These are phyloP conservation scores for Hucho hucho DNA, from an alignment of 2,113 vertebrate species.

Conservation along the genomic window DNA sequence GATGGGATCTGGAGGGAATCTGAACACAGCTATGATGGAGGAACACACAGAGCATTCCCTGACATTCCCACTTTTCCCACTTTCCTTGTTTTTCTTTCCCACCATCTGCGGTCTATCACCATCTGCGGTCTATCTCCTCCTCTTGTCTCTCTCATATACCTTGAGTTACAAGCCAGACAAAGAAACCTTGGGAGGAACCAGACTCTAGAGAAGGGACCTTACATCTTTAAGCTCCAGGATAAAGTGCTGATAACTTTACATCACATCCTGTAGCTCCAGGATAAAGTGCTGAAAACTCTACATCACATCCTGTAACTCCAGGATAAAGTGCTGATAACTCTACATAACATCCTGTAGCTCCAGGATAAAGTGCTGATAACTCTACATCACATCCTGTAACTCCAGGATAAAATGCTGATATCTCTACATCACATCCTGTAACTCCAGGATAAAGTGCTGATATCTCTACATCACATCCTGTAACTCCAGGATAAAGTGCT, in stretches of 20 bases:
- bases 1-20: slow-evolving; percentile 28
- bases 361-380: too few relatives aligned
- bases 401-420: too few relatives aligned
- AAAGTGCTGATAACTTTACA: slow-evolving; percentile 45
- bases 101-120: too few relatives aligned
- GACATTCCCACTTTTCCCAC: neutral
- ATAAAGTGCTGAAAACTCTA: slow-evolving; percentile 46
- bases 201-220: slow-evolving; percentile 4
- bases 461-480: too few relatives aligned
- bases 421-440: too few relatives aligned
- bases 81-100: too few relatives aligned
- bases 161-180: slow-evolving; percentile 15
- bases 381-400: too few relatives aligned
- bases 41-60: neutral
- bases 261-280: slow-evolving; percentile 39
- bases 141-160: neutral
- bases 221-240: slow-evolving; percentile 34
- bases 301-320: slow-evolving; percentile 26
- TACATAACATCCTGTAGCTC: too few relatives aligned
- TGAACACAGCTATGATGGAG: slow-evolving; percentile 15
- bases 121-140: neutral
- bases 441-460: too few relatives aligned
- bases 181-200: slow-evolving; percentile 6
- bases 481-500: too few relatives aligned
- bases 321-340: slow-evolving; percentile 35